These are phyloP conservation scores for Aleiodes sp. DNA, from an alignment of 1,140 invertebrate genomes.

Conservation along the genomic window DNA sequence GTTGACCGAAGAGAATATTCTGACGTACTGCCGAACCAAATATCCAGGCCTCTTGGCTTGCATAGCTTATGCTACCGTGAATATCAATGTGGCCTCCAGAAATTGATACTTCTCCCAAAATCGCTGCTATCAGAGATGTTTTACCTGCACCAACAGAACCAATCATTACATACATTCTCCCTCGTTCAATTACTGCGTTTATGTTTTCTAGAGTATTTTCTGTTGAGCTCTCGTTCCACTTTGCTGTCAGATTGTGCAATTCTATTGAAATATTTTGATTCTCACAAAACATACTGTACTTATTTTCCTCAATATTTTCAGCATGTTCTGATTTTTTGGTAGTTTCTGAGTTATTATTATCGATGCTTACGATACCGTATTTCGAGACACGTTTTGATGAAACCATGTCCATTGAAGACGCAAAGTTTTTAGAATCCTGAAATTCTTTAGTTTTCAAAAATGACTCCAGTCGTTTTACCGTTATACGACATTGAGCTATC, in stretches of 20 bases:
- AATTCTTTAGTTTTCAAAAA: slow-evolving; percentile 69
- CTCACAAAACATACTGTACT: slow-evolving; percentile 28
- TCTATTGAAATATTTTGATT: slow-evolving; percentile 49
- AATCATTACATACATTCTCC: slow-evolving; percentile 71
- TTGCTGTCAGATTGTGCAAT: slow-evolving; percentile 65
- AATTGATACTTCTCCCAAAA: slow-evolving; percentile 73
- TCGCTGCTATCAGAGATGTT: slow-evolving; percentile 70
- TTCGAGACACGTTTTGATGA: neutral
- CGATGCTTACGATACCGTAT: slow-evolving; percentile 12
- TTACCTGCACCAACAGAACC: slow-evolving; percentile 75
- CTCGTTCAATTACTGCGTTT: slow-evolving; percentile 65
- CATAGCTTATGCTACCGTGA: slow-evolving; percentile 73
- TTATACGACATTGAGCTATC: slow-evolving; percentile 70
- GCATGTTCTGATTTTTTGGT: slow-evolving; percentile 15
- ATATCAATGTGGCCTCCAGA: slow-evolving; percentile 68
- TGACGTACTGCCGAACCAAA: slow-evolving; percentile 73
- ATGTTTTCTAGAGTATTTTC: slow-evolving; percentile 67
- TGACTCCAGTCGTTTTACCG: slow-evolving; percentile 69
- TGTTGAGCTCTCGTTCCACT: slow-evolving; percentile 60
- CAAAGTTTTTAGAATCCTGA: slow-evolving; percentile 30
- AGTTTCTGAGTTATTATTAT: neutral
- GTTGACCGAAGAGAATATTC: slow-evolving; percentile 81
- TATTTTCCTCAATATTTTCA: slow-evolving; percentile 16
- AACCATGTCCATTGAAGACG: neutral
- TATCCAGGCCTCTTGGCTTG: slow-evolving; percentile 82